Evolutionary conservation across 2,797 vertebrate species (phyloP).

Genomic region (Parotocinclus haroldoi): DNA sequence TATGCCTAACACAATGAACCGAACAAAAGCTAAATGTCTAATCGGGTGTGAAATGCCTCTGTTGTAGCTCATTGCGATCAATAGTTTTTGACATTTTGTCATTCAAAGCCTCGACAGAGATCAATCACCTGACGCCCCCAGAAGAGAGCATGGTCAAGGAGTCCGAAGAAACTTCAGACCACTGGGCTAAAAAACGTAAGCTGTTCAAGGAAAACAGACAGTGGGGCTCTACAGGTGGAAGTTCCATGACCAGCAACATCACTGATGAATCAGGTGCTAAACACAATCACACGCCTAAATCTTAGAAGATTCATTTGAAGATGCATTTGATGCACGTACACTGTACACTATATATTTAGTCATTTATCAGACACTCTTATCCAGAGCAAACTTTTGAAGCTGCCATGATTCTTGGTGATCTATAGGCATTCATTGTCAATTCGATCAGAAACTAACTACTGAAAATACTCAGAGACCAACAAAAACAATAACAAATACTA

Average conservation of each 20-base stretch:
- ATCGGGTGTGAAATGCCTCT: no score
- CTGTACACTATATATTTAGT: constrained; percentile 16
- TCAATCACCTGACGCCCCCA: constrained; percentile 63
- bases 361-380: not conserved
- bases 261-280: constrained; percentile 79
- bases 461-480: no score
- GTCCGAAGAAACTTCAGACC: constrained; percentile 71
- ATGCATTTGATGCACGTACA: no score
- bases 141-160: constrained; percentile 61
- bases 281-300: not conserved
- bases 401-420: no score
- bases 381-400: no score
- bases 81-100: not conserved
- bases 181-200: constrained; percentile 79
- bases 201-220: constrained; percentile 82
- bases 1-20: no score
- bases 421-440: no score
- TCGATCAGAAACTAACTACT: no score
- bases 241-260: constrained; percentile 79
- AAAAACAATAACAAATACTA: no score
- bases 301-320: no score
- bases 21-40: no score
- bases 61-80: no score
- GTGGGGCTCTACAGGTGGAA: constrained; percentile 77
- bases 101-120: constrained; percentile 57